These are phyloP conservation scores for Panagrolaimus sp. DNA, from an alignment of 1,140 invertebrate genomes.

Conservation along the genomic window DNA sequence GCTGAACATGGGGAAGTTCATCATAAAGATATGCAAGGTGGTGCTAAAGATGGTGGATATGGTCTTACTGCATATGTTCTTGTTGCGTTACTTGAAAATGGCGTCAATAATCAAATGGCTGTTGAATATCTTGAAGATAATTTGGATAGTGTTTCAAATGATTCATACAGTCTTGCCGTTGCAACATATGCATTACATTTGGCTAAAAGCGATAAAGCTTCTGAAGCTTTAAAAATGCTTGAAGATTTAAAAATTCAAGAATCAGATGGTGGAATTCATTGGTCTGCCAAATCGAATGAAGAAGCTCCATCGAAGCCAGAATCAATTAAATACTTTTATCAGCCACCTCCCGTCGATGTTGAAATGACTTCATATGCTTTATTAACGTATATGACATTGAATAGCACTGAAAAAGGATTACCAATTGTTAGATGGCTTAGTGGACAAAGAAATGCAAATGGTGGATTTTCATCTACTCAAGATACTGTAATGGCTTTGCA, in stretches of 20 bases:
- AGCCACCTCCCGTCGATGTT: constrained; percentile 72
- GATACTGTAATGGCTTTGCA: constrained; percentile 62
- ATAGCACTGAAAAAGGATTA: constrained; percentile 67
- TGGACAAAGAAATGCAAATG: constrained; percentile 71
- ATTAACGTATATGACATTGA: constrained; percentile 64
- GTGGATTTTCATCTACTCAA: constrained; percentile 71
- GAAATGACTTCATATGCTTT: constrained; percentile 74
- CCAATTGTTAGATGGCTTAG: constrained; percentile 79
- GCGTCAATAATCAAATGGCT: constrained; percentile 60
- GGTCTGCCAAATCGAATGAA: constrained; percentile 62
- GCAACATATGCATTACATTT: constrained; percentile 72
- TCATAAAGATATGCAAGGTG: constrained; percentile 72
- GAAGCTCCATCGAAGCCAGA: constrained; percentile 5
- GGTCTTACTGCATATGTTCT: constrained; percentile 77
- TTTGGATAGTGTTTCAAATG: constrained; percentile 66
- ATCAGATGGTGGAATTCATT: constrained; percentile 67
- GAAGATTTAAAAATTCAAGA: constrained; percentile 63
- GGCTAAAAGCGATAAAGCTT: constrained; percentile 68
- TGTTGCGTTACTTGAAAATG: constrained; percentile 71
- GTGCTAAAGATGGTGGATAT: constrained; percentile 68
- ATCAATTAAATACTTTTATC: constrained; percentile 65
- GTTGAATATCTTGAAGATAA: constrained; percentile 72
- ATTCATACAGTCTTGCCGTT: constrained; percentile 73
- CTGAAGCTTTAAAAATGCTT: constrained; percentile 67
- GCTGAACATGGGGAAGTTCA: constrained; percentile 69